Base-by-base conservation (phyloP, 2,888 invertebrate species). In the Nasonovia ribisnigri region DNA sequence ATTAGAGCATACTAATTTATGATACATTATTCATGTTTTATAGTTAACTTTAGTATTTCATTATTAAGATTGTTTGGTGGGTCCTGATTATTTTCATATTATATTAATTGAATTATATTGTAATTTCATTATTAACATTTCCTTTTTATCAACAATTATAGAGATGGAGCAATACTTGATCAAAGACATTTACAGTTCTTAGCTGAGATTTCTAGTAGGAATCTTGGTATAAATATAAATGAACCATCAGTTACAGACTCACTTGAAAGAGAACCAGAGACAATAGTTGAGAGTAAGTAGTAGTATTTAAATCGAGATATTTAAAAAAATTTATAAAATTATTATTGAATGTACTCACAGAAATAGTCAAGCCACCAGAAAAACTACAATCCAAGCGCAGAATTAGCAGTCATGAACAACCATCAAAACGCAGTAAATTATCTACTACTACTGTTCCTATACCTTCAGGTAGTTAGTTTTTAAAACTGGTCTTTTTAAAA, bases 181-280 rank as follows among this genome's bases (percentile, higher is more conserved):
- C 90, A 93, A 48, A 90, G 60, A 86, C 90, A 93, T 93, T 93
- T 93, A 90, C 84, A 84, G 29, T 93, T 93, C 60, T 90, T 93
- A 26, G 90, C 93, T 84, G 93, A 93, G 3, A n/a, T 93, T 48
- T 93, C 93, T 46, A 93, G 84, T 93, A 89, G 86, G 42, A 90
- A 86, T 84, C n/a, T 26, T 16, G 43, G 46, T 48, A 29, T 90
- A 29, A 57, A 36, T 11, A 88, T 90, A 13, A 60, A 57, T n/a
- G 57, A 92, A 43, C 67, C 88, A 20, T 5, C 42, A 42, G 67
- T 84, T 3, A 36, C 26, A 11, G 48, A 77, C 51, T 26, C 29
- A 24, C 26, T 43, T n/a, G 26, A 43, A 92, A 57, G 16, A 13
- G 87, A 91, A 16, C 11, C 60, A 6, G 86, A 92, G 57, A 43